Evolutionary conservation across 2,113 vertebrate species (phyloP).

Genomic region (Petrocephalus microphthalmus): DNA sequence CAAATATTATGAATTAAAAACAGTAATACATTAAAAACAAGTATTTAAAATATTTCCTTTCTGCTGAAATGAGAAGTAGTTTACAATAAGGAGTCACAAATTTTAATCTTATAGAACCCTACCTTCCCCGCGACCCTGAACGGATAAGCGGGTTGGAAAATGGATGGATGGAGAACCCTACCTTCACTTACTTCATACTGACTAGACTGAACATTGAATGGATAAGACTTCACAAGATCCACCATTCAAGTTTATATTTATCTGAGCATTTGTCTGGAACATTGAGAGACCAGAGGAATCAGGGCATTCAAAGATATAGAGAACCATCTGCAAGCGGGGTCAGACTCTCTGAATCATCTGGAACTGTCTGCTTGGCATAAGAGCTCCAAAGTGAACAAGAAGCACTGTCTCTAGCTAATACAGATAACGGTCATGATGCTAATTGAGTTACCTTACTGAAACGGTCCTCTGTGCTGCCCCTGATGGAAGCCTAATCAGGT

Average conservation of each 20-base stretch:
- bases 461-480: not conserved
- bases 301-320: not conserved
- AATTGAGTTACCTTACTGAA: not conserved
- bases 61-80: not conserved
- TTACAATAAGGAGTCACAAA: not conserved
- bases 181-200: not conserved
- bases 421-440: not conserved
- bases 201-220: not conserved
- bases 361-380: not conserved
- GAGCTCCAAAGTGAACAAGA: not conserved
- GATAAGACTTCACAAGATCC: not conserved
- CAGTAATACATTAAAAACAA: not conserved
- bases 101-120: not conserved
- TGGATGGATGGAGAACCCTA: too few species aligned
- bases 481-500: constrained; percentile 7
- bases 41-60: not conserved
- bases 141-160: too few species aligned
- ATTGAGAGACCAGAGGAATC: not conserved
- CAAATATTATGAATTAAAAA: not conserved
- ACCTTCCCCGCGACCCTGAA: too few species aligned
- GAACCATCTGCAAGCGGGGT: not conserved
- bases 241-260: not conserved
- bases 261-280: not conserved
- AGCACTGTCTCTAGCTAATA: not conserved
- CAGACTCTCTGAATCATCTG: not conserved